Percentiles rank a stretch among this genome's conserved stretches.
phyloP scores from a whole-genome alignment of 2,113 vertebrate species.

The Geococcyx californianus region DNA sequence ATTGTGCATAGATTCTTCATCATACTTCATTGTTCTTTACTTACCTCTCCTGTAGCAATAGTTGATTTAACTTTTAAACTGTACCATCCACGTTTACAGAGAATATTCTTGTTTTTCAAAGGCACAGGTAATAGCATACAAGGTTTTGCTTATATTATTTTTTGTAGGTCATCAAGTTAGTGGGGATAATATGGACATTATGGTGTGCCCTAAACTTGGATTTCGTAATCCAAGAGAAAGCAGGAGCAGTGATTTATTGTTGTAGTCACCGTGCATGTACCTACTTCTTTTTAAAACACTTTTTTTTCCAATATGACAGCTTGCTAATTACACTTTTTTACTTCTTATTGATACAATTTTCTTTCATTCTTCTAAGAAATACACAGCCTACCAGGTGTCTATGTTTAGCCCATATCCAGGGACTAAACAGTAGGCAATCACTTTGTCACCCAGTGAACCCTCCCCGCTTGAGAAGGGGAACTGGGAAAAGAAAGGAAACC shows the following conservation, averaged over 20 bases:
- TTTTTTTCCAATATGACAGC: neutral
- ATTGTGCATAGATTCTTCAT: neutral
- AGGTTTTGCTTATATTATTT: neutral
- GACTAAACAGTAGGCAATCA: too few species aligned
- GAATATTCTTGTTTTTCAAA: neutral
- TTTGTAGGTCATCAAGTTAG: neutral
- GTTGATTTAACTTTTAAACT: neutral
- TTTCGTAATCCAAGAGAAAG: neutral
- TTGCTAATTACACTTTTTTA: neutral
- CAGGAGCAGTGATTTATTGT: neutral
- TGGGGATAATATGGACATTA: neutral
- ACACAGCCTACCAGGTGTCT: neutral
- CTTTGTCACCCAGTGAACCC: too few species aligned
- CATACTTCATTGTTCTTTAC: neutral
- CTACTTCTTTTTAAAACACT: neutral
- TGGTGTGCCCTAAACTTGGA: neutral
- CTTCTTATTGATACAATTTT: neutral
- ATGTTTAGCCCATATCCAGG: too few species aligned
- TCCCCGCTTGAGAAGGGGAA: too few species aligned
- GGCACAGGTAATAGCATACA: neutral
- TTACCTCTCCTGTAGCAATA: neutral
- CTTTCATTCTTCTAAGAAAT: neutral
- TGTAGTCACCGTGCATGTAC: neutral
- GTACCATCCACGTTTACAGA: neutral
- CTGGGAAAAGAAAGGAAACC: too few species aligned